Evolutionary conservation across 2,797 vertebrate species (phyloP).

Genomic region (Chelon labrosus): DNA sequence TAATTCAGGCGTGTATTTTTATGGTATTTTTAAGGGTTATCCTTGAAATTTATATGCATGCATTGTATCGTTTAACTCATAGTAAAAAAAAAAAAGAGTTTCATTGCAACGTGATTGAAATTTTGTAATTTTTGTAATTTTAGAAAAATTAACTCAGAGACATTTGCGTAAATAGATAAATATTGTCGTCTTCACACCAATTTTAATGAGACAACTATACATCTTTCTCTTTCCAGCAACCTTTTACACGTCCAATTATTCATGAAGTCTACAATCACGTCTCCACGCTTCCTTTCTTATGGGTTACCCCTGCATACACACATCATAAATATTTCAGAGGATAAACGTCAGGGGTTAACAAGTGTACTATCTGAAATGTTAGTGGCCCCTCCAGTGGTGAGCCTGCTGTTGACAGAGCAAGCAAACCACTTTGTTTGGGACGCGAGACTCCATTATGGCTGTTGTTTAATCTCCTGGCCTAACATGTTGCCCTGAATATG

Average conservation of each 20-base stretch:
- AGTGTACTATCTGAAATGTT: constrained; percentile 68
- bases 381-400: constrained; percentile 26
- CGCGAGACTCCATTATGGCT: constrained; percentile 52
- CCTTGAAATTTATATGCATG: neutral
- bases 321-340: constrained; percentile 73
- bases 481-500: constrained; percentile 51
- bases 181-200: constrained; percentile 22
- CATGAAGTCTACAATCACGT: constrained; percentile 55
- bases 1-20: constrained; percentile 13
- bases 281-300: constrained; percentile 15
- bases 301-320: constrained; percentile 27
- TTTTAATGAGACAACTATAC: constrained; percentile 8
- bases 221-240: constrained; percentile 58
- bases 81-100: neutral
- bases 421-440: constrained; percentile 57
- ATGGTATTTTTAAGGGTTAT: constrained; percentile 6
- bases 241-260: constrained; percentile 77
- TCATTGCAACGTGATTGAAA: neutral
- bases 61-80: neutral
- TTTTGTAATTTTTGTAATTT: neutral
- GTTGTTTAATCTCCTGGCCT: constrained; percentile 62
- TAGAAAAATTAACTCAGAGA: neutral
- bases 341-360: constrained; percentile 53
- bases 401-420: constrained; percentile 62
- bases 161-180: neutral